Evolutionary conservation across 2,113 vertebrate species (phyloP).

Genomic region (Crypturellus undulatus): DNA sequence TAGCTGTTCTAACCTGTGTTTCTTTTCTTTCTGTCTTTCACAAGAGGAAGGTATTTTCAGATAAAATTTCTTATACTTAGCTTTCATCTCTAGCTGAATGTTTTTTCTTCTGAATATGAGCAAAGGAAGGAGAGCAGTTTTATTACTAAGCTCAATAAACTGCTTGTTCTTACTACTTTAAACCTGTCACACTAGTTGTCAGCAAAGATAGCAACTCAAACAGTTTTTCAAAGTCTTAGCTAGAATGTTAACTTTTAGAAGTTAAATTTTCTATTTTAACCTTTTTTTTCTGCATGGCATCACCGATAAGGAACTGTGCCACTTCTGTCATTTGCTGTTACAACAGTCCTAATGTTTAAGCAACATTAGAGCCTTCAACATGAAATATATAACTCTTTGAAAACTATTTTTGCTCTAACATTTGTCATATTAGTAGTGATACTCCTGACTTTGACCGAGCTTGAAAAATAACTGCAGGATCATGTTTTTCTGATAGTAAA

Average conservation of each 20-base stretch:
- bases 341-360: neutral
- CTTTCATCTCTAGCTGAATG: slow-evolving; percentile 29
- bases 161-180: slow-evolving; percentile 63
- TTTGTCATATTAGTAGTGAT: neutral
- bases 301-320: slow-evolving; percentile 11
- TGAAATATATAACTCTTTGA: neutral
- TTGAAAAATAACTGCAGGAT: neutral
- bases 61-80: neutral
- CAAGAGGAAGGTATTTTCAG: slow-evolving; percentile 25
- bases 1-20: neutral
- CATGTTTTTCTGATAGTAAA: neutral
- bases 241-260: slow-evolving; percentile 60
- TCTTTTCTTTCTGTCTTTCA: neutral
- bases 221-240: slow-evolving; percentile 54
- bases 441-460: neutral
- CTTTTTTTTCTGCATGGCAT: slow-evolving; percentile 11
- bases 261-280: slow-evolving; percentile 49
- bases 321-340: slow-evolving; percentile 13
- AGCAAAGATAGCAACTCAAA: slow-evolving; percentile 42
- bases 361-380: neutral
- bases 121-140: slow-evolving; percentile 39
- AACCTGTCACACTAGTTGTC: slow-evolving; percentile 14
- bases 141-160: slow-evolving; percentile 48
- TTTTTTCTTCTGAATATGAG: slow-evolving; percentile 24
- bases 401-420: neutral